These are phyloP conservation scores for Ceratotherium simum DNA, from an alignment of 2,113 vertebrate species.

Conservation along the genomic window DNA sequence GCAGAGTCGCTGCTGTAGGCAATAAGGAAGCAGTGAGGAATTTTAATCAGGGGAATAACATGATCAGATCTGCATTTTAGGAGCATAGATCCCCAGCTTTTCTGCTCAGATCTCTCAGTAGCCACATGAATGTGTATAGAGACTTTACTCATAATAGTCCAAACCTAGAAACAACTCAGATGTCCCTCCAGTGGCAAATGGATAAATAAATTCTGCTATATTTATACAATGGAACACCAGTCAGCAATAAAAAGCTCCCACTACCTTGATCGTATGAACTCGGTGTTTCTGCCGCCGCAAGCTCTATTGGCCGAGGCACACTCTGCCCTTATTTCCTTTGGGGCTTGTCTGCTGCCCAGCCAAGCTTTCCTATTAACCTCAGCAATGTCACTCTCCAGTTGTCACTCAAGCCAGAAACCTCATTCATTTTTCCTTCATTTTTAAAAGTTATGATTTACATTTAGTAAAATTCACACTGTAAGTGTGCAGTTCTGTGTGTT, in stretches of 20 bases:
- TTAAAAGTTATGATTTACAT: background rate
- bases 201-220: background rate
- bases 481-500: background rate
- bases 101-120: background rate
- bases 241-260: background rate
- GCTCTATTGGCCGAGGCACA: background rate
- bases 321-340: background rate
- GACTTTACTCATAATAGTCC: background rate
- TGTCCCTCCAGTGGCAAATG: background rate
- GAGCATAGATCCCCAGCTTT: background rate
- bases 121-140: background rate
- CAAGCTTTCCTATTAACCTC: background rate
- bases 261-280: background rate
- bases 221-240: background rate
- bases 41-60: conserved; percentile 47
- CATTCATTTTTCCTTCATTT: background rate
- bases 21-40: conserved; percentile 30
- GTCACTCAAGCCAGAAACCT: background rate
- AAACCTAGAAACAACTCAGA: background rate
- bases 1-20: background rate
- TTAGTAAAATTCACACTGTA: background rate
- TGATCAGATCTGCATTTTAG: conserved; percentile 34
- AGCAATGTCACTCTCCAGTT: background rate
- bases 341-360: background rate
- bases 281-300: background rate